Base-by-base conservation (phyloP, 2,113 vertebrate genomes). In the Caloenas nicobarica region DNA sequence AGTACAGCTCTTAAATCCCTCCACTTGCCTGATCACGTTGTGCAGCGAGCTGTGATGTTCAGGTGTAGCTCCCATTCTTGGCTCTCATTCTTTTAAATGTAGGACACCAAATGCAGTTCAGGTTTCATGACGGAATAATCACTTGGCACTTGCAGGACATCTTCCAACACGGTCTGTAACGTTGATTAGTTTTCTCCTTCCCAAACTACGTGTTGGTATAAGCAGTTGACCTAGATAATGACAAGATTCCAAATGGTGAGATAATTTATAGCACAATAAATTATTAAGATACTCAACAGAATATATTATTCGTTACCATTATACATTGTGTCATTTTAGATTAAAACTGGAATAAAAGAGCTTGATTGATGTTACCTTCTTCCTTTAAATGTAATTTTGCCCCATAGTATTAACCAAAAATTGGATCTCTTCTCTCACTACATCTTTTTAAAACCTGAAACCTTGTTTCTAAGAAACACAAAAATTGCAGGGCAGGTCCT, bases 361-460 rank as follows among this genome's bases (percentile, higher is more conserved):
- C 11, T 64, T 73, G 81, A 71, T 2, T 31, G 44, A 68, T 38
- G 17, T 16, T 29, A 33, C 60, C 10, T 48, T 28, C 65, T 86
- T 58, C 19, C 69, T 70, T 36, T 36, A 10, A 36, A 65, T 21
- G 10, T 2, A 23, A 38, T 56, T 50, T 70, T 44, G 0, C 58
- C 44, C 23, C 13, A 6, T 26, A 23, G 33, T 2, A 42, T 19
- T 21, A 58, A 57, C 40, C 15, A 46, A 48, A 91, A 56, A 10
- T 9, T 16, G 42, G 18, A 9, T 13, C 5, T 72, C 81, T 34
- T 7, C 44, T 28, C 18, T 16, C 44, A 7, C 2, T 5, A 13
- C 2, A 0, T 28, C 6, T 29, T 46, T 46, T 5, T 4, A 19
- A n/a, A 21, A 17, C 36, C 48, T 38, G 10, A 11, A n/a, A 7